Evolutionary conservation across 2,113 vertebrate species (phyloP), one percentile per base, ranked within the genome.

Genomic region (Neodontobutis hainanensis): DNA sequence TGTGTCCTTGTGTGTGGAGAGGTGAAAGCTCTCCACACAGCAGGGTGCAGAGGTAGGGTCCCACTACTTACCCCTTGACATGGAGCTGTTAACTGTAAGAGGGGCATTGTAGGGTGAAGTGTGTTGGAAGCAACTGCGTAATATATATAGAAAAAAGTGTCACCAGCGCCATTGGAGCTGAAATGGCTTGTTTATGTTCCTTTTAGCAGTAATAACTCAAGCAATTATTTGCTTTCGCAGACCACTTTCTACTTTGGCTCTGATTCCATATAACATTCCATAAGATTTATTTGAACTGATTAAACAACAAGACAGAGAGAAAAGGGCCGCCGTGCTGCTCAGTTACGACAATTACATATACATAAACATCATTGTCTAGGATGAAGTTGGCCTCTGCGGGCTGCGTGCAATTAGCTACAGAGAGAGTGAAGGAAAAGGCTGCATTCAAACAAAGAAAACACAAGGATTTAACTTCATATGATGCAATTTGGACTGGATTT

Each of bases 31-130:
- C 27, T 63, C 50, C 65, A 66, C 80, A 84, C 78, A 70, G 71
- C 38, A 14, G 82, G 83, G 85, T 75, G 73, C 79, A 85, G 81
- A 78, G 78, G 75, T 73, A 81, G 90, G 93, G 93, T 93, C 92
- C 92, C 87, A 85, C 86, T 92, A 93, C 94, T 95, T 94, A 93
- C 90, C 92, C 91, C 90, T 63, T 94, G 93, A 94, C 94, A 92
- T 92, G 84, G 87, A 93, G 92, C 92, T 93, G 92, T 95, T 94
- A 93, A 93, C 90, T 73, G 61, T 36, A 77, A 65, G 69, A 80
- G 68, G 56, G 77, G 77, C 67, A 68, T 75, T 64, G 87, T 75
- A 72, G 83, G 88, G 45, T 66, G 45, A 60, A 70, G 27, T 2
- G 0, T 19, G 52, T 14, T 6, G 43, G 45, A 55, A 51, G 56